Evolutionary conservation across 2,797 vertebrate genomes (phyloP).

Genomic region (Tenualosa thibaudeaui): DNA sequence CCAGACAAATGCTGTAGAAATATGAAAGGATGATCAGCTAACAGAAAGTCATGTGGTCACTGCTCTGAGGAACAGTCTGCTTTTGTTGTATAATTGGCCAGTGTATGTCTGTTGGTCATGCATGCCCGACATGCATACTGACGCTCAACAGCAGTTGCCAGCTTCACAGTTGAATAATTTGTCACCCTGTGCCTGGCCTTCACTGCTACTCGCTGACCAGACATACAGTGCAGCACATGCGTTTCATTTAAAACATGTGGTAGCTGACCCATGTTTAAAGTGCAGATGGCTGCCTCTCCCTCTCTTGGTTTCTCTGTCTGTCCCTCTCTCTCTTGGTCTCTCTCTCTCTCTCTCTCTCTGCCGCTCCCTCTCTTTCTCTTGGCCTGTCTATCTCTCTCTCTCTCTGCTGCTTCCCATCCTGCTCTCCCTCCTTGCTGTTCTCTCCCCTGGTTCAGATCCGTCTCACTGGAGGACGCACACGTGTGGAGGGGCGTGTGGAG

Average conservation of each 20-base stretch:
- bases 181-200: background rate
- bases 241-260: slow-evolving; percentile 20
- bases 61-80: background rate
- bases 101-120: background rate
- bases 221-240: background rate
- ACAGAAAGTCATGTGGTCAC: background rate
- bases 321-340: background rate
- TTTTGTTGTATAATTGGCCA: background rate
- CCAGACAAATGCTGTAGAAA: background rate
- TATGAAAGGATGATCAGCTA: background rate
- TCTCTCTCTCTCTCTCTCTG: background rate
- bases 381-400: background rate
- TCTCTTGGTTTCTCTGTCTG: background rate
- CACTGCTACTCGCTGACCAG: background rate
- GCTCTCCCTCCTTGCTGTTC: slow-evolving; percentile 42
- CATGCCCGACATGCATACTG: background rate
- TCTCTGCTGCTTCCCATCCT: slow-evolving; percentile 34
- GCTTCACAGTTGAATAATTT: background rate
- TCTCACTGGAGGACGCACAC: slow-evolving; percentile 86
- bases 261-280: slow-evolving; percentile 14
- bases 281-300: background rate
- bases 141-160: background rate
- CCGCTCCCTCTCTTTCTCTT: slow-evolving; percentile 29
- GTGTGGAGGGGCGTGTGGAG: slow-evolving; percentile 89
- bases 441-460: slow-evolving; percentile 78